A percentile compares a stretch with the other conserved stretches of the same genome.
Conservation (phyloP, 2,888 invertebrate genomes). For the Dasysyrphus tricinctus region DNA sequence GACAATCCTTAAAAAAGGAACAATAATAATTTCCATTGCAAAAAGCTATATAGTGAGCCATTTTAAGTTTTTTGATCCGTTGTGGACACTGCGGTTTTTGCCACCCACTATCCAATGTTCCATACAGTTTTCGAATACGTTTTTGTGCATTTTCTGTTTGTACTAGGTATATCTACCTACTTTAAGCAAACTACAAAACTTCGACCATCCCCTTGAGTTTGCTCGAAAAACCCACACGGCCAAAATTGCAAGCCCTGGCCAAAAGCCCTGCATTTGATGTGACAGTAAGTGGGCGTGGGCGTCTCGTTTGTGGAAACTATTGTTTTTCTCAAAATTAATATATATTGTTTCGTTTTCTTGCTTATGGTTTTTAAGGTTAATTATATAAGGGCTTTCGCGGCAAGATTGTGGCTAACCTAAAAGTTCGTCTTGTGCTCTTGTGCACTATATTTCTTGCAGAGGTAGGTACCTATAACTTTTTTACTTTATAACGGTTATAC, state of each 20-base stretch:
- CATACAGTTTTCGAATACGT: slow-evolving; percentile 21
- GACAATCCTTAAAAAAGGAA: slow-evolving; percentile 41
- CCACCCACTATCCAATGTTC: slow-evolving; percentile 46
- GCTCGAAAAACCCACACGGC: slow-evolving; percentile 27
- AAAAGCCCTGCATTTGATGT: slow-evolving; percentile 70
- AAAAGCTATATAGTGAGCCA: slow-evolving; percentile 53
- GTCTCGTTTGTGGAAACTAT: slow-evolving; percentile 50
- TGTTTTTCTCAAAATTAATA: slow-evolving; percentile 72
- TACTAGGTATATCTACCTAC: not conserved
- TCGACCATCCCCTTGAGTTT: slow-evolving; percentile 56
- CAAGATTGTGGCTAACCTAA: slow-evolving; percentile 67
- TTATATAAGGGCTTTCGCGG: slow-evolving; percentile 70
- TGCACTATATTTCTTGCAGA: slow-evolving; percentile 55
- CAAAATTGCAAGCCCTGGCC: slow-evolving; percentile 29
- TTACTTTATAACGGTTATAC: slow-evolving; percentile 33
- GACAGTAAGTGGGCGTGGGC: slow-evolving; percentile 72
- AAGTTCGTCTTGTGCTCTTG: slow-evolving; percentile 61
- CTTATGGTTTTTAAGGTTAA: slow-evolving; percentile 69
- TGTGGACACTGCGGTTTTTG: slow-evolving; percentile 67
- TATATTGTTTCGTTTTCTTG: slow-evolving; percentile 72
- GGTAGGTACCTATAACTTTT: slow-evolving; percentile 43
- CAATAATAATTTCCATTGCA: slow-evolving; percentile 59
- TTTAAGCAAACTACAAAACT: slow-evolving; percentile 46
- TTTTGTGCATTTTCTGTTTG: slow-evolving; percentile 49
- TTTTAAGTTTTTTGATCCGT: slow-evolving; percentile 61